Percentiles rank a stretch among this genome's conserved stretches.
phyloP scores from a whole-genome alignment of 2,797 vertebrate genomes.

The Enteromius thamalakanensis region DNA sequence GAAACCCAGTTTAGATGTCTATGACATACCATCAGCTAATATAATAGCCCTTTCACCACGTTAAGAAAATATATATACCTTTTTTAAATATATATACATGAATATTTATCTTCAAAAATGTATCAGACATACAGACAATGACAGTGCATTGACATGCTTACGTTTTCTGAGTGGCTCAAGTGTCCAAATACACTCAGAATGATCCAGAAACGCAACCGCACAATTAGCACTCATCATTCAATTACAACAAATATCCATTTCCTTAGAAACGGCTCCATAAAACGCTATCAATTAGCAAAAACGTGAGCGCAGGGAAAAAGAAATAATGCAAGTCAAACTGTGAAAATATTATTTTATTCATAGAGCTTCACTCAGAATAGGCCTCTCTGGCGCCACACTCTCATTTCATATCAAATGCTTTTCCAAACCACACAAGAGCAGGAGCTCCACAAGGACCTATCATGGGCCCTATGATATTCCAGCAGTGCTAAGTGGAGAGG shows the following conservation, averaged over 20 bases:
- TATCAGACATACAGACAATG: constrained; percentile 6
- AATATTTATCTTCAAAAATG: not conserved
- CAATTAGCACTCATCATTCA: constrained; percentile 51
- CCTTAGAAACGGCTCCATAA: constrained; percentile 44
- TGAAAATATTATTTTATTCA: constrained; percentile 87
- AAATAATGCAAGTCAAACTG: constrained; percentile 78
- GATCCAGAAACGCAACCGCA: constrained; percentile 38
- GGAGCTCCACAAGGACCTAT: constrained; percentile 67
- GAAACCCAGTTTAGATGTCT: constrained; percentile 44
- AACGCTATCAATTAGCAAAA: constrained; percentile 61
- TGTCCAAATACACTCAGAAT: not conserved
- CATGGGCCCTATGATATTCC: constrained; percentile 50
- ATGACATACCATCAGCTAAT: constrained; percentile 18
- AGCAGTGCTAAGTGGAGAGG: constrained; percentile 52
- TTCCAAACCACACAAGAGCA: constrained; percentile 81
- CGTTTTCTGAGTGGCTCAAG: not conserved
- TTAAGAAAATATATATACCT: not conserved
- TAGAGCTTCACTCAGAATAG: constrained; percentile 74
- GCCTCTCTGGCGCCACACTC: constrained; percentile 78
- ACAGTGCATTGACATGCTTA: not conserved
- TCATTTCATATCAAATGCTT: constrained; percentile 78
- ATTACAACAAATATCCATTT: constrained; percentile 52
- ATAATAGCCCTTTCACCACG: constrained; percentile 22
- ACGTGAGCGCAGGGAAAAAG: constrained; percentile 64
- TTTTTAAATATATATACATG: not conserved